phyloP scores from a whole-genome alignment of 2,113 vertebrate species.

The Redunca redunca region DNA sequence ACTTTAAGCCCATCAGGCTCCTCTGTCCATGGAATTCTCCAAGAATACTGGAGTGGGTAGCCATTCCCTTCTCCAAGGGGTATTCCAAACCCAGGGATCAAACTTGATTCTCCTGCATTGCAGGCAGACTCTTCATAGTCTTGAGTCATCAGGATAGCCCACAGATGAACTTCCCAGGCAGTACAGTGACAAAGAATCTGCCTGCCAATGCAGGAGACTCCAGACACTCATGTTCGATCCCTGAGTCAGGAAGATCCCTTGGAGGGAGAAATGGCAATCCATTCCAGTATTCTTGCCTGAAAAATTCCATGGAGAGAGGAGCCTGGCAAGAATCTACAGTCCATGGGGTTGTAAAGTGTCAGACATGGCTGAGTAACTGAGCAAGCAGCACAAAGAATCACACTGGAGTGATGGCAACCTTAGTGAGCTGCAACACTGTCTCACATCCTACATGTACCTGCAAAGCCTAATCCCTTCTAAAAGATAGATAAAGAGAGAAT shows the following conservation, averaged over 20 bases:
- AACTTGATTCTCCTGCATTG: not conserved
- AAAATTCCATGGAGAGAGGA: not conserved
- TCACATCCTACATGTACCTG: not conserved
- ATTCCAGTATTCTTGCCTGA: not conserved
- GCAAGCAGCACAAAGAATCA: not conserved
- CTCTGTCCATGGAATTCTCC: not conserved
- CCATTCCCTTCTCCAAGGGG: not conserved
- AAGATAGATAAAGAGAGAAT: not conserved
- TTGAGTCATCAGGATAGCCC: not conserved
- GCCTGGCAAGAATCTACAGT: not conserved
- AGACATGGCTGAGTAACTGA: not conserved
- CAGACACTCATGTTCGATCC: not conserved
- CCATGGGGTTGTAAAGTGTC: not conserved
- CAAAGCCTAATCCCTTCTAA: not conserved
- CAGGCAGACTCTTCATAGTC: not conserved
- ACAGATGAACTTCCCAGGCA: not conserved
- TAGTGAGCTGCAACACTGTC: not conserved
- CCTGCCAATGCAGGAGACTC: not conserved
- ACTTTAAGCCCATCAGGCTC: not conserved
- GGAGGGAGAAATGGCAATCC: not conserved
- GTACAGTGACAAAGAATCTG: not conserved
- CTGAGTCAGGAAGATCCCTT: not conserved
- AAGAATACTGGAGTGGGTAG: not conserved
- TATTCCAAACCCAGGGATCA: not conserved
- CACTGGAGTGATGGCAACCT: not conserved